These are phyloP conservation scores for Patella caerulea DNA, from an alignment of 2,888 invertebrate species.

Conservation along the genomic window DNA sequence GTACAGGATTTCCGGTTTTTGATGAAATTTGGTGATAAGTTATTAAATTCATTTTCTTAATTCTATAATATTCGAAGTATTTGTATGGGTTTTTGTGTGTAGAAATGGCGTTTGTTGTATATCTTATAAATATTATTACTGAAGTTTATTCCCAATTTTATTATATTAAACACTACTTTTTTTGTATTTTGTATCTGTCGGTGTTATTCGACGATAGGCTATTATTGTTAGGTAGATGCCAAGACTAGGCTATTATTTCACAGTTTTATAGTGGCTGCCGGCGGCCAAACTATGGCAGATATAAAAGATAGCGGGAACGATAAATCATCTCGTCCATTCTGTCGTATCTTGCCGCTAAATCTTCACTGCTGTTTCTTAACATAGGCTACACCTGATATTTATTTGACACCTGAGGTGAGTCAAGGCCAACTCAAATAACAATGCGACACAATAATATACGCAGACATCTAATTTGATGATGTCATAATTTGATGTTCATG, in stretches of 20 bases:
- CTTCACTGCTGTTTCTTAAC: not conserved
- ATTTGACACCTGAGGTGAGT: conserved; percentile 9
- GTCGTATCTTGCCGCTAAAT: conserved; percentile 10
- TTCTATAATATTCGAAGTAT: no score
- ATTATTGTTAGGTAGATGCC: not conserved
- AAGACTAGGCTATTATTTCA: conserved; percentile 3
- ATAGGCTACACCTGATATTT: conserved; percentile 5
- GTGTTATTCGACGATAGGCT: no score
- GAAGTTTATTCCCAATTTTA: no score
- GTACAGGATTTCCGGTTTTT: no score
- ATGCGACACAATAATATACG: not conserved
- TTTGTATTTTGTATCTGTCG: no score
- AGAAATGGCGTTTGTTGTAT: no score
- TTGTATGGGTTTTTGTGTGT: no score
- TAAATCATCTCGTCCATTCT: not conserved
- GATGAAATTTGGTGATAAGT: no score
- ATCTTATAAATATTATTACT: no score
- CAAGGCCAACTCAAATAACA: not conserved
- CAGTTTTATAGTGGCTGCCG: conserved; percentile 8
- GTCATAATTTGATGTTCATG: not conserved
- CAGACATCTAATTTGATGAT: not conserved
- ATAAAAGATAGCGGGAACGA: not conserved
- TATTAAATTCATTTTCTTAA: no score
- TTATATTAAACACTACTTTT: no score
- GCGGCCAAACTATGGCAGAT: conserved; percentile 5